Percentiles rank a stretch among this genome's conserved stretches.
Evolutionary conservation across 1,140 invertebrate species (phyloP).

Genomic region (Melitaea cinxia): DNA sequence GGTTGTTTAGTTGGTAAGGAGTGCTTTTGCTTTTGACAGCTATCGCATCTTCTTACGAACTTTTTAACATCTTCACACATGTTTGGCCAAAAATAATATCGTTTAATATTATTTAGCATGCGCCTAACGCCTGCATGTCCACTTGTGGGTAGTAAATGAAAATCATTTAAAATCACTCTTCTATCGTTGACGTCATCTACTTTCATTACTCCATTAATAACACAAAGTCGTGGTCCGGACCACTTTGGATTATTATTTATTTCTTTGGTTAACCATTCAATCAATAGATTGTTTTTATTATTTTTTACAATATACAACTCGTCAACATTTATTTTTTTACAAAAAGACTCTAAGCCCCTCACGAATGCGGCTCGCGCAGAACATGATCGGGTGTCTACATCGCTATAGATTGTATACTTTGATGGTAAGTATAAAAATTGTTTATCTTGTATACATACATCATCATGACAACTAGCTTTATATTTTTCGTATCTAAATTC

Average conservation of each 20-base stretch:
- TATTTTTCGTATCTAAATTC: too few species aligned
- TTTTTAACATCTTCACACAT: constrained; percentile 25
- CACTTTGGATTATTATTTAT: not conserved
- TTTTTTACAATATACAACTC: too few species aligned
- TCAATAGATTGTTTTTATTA: too few species aligned
- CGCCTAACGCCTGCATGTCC: constrained; percentile 28
- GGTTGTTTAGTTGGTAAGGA: constrained; percentile 12
- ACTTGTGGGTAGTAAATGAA: constrained; percentile 25
- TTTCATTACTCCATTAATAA: constrained; percentile 22
- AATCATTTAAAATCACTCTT: constrained; percentile 32
- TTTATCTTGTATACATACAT: too few species aligned
- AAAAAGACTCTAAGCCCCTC: too few species aligned
- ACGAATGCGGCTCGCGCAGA: too few species aligned
- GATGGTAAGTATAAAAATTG: too few species aligned
- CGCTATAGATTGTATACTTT: too few species aligned
- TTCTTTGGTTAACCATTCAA: too few species aligned
- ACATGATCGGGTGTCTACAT: too few species aligned
- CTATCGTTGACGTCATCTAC: constrained; percentile 17
- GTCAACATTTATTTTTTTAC: too few species aligned
- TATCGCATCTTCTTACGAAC: constrained; percentile 15
- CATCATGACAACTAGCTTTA: too few species aligned
- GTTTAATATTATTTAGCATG: constrained; percentile 35
- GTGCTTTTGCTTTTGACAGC: constrained; percentile 32
- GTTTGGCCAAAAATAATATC: constrained; percentile 30
- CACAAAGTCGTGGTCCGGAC: constrained; percentile 15